phyloP scores from a whole-genome alignment of 2,113 vertebrate genomes.

The Scytalopus superciliaris region DNA sequence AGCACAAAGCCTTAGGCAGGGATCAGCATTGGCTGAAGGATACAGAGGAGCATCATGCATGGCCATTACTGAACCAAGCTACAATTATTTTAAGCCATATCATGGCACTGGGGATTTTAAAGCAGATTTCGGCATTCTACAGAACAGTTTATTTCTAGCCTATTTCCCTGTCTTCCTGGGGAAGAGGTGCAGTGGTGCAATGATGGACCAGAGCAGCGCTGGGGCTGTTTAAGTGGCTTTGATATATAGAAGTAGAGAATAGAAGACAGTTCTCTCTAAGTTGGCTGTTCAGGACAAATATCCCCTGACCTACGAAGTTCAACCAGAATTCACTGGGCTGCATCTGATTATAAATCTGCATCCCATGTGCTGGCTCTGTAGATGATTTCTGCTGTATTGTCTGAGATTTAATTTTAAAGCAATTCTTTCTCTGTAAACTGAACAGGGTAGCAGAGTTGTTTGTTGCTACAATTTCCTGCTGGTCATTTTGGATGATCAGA shows the following conservation, averaged over 20 bases:
- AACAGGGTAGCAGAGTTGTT: neutral
- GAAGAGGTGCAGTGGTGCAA: neutral
- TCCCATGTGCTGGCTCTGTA: neutral
- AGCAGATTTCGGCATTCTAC: neutral
- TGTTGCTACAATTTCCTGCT: neutral
- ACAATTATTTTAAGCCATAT: neutral
- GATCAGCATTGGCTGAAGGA: neutral
- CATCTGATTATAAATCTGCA: neutral
- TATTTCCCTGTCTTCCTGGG: neutral
- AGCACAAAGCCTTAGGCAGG: neutral
- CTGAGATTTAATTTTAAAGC: neutral
- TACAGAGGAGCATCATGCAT: neutral
- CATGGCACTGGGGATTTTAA: neutral
- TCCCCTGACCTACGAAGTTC: neutral
- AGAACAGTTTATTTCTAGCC: neutral
- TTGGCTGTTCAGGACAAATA: neutral
- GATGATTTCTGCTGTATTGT: neutral
- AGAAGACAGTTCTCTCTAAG: neutral
- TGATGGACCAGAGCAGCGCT: rapidly evolving
- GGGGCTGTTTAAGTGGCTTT: neutral
- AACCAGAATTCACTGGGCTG: neutral
- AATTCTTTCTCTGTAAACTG: neutral
- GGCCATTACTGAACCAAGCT: neutral
- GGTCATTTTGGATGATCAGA: neutral
- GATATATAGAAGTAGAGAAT: neutral